A percentile compares a stretch with the other conserved stretches of the same genome.
Evolutionary conservation across 2,888 invertebrate species (phyloP).

Genomic region (Lumbricus terrestris): DNA sequence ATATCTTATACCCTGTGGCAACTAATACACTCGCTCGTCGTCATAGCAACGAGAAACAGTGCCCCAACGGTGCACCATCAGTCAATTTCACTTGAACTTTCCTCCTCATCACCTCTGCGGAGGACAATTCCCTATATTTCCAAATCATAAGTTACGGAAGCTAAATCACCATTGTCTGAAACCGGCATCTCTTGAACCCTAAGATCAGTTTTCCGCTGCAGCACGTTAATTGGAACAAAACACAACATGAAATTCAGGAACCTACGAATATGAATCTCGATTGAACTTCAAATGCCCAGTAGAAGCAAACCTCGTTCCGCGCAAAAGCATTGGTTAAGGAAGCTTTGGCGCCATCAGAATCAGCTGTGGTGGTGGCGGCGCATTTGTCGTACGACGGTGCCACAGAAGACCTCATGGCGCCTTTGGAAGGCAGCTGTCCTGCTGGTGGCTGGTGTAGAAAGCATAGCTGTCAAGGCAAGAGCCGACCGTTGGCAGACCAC

Average conservation of each 20-base stretch:
- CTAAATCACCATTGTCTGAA: background rate
- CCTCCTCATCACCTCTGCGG: background rate
- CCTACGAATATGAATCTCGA: conserved; percentile 7
- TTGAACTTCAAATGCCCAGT: conserved; percentile 16
- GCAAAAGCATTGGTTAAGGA: background rate
- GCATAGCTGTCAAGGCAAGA: conserved; percentile 19
- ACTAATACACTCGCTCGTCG: conserved; percentile 8
- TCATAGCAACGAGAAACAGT: background rate
- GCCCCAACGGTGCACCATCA: background rate
- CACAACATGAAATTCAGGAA: background rate
- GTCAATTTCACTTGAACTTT: background rate
- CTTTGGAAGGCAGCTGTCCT: conserved; percentile 11
- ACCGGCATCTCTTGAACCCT: background rate
- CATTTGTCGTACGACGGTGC: background rate
- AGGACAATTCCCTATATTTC: conserved; percentile 3
- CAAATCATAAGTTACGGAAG: background rate
- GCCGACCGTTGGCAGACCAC: background rate
- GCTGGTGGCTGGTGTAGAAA: conserved; percentile 9
- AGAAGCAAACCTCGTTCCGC: background rate
- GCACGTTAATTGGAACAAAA: background rate
- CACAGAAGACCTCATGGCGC: background rate
- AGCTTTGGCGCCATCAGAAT: background rate
- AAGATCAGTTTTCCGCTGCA: background rate
- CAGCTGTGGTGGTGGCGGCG: background rate
- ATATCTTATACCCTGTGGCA: conserved; percentile 12